Percentiles rank a stretch among this genome's conserved stretches.
These are phyloP conservation scores for Eupithecia dodoneata DNA, from an alignment of 2,888 invertebrate species.

Conservation along the genomic window DNA sequence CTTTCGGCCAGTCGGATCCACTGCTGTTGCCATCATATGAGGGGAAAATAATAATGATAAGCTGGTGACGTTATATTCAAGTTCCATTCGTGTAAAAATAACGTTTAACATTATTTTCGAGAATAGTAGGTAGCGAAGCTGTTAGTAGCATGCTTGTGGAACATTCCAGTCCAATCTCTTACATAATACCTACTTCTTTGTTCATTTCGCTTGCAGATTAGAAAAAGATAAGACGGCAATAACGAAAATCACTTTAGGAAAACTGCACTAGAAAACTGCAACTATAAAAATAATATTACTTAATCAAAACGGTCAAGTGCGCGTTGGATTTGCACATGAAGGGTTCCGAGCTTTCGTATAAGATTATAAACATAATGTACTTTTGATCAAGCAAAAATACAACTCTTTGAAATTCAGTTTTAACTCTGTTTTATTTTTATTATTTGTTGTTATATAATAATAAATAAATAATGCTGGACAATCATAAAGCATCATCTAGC, in stretches of 20 bases:
- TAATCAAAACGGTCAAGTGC: background rate
- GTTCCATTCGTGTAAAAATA: background rate
- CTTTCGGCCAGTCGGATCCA: too few relatives aligned
- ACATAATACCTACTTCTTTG: background rate
- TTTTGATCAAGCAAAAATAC: background rate
- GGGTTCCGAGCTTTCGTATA: background rate
- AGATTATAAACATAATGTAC: background rate
- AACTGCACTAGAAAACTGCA: background rate
- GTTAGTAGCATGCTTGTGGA: background rate
- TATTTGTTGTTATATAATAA: background rate
- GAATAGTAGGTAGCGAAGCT: background rate
- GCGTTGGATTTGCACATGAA: background rate
- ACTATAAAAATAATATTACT: background rate
- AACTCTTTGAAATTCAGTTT: too few relatives aligned
- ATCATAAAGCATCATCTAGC: too few relatives aligned
- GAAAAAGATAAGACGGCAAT: background rate
- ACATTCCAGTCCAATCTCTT: background rate
- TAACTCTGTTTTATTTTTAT: background rate
- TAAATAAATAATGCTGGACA: too few relatives aligned
- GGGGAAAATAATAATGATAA: too few relatives aligned
- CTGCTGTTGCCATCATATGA: too few relatives aligned
- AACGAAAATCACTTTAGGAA: background rate
- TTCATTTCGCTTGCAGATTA: constrained; percentile 2
- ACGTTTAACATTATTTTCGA: background rate
- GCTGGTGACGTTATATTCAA: too few relatives aligned